Evolutionary conservation across 2,888 invertebrate genomes (phyloP).

Genomic region (Temnothorax rugatulus): DNA sequence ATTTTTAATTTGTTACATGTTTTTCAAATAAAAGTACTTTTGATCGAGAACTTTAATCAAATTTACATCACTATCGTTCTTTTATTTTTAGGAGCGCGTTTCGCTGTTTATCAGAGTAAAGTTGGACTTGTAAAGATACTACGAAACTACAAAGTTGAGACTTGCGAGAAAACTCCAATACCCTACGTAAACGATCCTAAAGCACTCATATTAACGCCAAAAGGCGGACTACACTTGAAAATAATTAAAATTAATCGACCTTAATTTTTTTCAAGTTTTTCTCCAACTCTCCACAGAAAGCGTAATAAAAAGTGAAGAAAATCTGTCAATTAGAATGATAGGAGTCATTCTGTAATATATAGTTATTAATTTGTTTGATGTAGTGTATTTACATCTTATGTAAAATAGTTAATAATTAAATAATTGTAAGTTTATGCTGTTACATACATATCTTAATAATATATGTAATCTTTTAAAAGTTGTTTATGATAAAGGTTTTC

Average conservation of each 20-base stretch:
- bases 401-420: too few relatives aligned
- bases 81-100: slow-evolving; percentile 7
- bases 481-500: too few relatives aligned
- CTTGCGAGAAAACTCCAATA: slow-evolving; percentile 32
- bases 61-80: background rate
- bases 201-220: background rate
- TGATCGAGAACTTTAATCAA: background rate
- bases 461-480: too few relatives aligned
- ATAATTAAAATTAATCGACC: slow-evolving; percentile 17
- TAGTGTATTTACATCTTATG: too few relatives aligned
- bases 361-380: too few relatives aligned
- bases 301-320: background rate
- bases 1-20: too few relatives aligned
- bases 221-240: background rate
- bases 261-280: background rate
- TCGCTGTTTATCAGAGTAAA: background rate
- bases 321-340: too few relatives aligned
- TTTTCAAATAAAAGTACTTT: background rate
- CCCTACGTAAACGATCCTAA: slow-evolving; percentile 11
- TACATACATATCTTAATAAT: too few relatives aligned
- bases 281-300: background rate
- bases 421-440: too few relatives aligned
- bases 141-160: background rate
- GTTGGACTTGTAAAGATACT: background rate
- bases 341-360: slow-evolving; percentile 11